Base-by-base conservation (phyloP, 2,888 invertebrate genomes). In the Leptinotarsa peninsularis region DNA sequence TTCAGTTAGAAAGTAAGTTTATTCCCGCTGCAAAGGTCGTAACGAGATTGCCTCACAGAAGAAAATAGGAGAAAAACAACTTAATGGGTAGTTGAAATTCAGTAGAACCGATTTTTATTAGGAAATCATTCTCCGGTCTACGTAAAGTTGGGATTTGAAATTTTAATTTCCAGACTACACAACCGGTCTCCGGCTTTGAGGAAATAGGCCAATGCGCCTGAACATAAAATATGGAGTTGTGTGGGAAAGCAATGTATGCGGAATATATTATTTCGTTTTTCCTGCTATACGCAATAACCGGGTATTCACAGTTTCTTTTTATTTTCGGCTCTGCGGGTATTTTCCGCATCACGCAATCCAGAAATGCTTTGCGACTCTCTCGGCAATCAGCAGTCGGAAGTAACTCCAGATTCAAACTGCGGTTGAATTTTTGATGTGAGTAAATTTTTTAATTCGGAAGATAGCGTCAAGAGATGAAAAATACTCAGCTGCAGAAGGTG, bases 1-100 rank as follows among this genome's bases (percentile, higher is more conserved):
- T 73, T 68, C 73, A 60, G 73, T 63, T 75, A 67, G 67, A 72
- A 73, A 76, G 69, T 21, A 73, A 71, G 75, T 76, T 78, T 75
- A 76, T 74, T 76, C 73, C 70, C 72, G 72, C 72, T 74, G 72
- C 69, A 66, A 71, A 50, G 56, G 66, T 70, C 52, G 69, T 73
- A 67, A 76, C 72, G 69, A 75, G 71, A 76, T 72, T 76, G 76
- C 78, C 43, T 60, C 72, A 33, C 49, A 74, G 71, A 71, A 67
- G 70, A 71, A 67, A 60, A 49, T 27, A 71, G 52, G 67, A 56
- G 43, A 76, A 74, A 74, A 69, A 74, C 66, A 68, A 76, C 72
- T 74, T 71, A 74, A 76, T 76, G 66, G 71, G 49, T 52, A 70
- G 67, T 68, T 18, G 75, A 75, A 58, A 70, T 66, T 58, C 66